A percentile compares a stretch with the other conserved stretches of the same genome.
Conservation (phyloP, 2,888 invertebrate genomes). For the Arenicola marina region DNA sequence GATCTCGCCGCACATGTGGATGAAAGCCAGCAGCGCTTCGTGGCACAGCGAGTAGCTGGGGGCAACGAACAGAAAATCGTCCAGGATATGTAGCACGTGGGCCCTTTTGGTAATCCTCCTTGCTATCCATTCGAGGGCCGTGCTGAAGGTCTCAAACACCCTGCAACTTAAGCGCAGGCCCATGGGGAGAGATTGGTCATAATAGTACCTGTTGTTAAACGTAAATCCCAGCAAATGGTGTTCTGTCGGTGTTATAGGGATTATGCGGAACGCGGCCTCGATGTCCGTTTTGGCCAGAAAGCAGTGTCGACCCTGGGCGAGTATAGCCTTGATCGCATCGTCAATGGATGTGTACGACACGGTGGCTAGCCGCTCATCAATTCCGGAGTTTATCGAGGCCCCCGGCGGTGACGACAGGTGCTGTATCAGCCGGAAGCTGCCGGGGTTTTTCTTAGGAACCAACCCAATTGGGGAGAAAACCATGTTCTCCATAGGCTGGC, state of each 20-base stretch:
- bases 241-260: background rate
- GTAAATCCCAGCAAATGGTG: background rate
- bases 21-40: background rate
- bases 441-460: constrained; percentile 2
- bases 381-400: background rate
- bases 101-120: background rate
- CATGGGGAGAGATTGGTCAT: background rate
- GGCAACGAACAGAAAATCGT: background rate
- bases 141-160: background rate
- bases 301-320: background rate
- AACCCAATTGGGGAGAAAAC: background rate
- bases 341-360: background rate
- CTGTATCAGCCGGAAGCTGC: background rate
- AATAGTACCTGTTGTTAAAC: background rate
- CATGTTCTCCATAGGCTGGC: background rate
- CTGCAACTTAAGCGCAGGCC: background rate
- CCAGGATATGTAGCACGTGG: background rate
- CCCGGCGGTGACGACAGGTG: background rate
- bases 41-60: background rate
- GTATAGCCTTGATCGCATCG: background rate
- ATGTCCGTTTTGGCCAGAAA: background rate
- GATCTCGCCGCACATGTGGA: background rate
- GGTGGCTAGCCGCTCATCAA: background rate
- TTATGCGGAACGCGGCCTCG: background rate
- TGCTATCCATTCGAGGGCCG: background rate